Conservation (phyloP, 2,797 vertebrate species). For the Oryzias sinensis region DNA sequence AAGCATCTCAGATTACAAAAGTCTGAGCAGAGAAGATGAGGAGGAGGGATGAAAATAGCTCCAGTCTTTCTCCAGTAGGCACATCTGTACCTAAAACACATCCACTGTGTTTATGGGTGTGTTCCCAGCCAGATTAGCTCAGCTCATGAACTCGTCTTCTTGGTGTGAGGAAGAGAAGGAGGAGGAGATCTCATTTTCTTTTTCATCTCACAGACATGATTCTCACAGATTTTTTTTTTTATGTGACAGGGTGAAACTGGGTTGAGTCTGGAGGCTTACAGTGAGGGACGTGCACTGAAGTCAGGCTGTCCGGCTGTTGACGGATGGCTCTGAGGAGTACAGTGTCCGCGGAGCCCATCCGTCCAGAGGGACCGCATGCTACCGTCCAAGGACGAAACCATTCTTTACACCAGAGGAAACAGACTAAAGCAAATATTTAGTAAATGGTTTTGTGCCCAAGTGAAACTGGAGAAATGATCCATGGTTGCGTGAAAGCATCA, state of each 20-base stretch:
- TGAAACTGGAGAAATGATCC: conserved; percentile 18
- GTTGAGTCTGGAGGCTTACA: conserved; percentile 65
- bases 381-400: background rate
- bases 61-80: background rate
- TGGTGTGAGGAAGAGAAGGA: conserved; percentile 5
- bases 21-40: background rate
- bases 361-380: conserved; percentile 20
- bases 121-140: conserved; percentile 17
- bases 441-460: conserved; percentile 7
- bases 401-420: background rate
- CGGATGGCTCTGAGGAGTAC: conserved; percentile 44
- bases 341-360: conserved; percentile 46
- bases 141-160: conserved; percentile 29
- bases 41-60: too few relatives aligned
- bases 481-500: conserved; percentile 25
- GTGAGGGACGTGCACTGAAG: conserved; percentile 58
- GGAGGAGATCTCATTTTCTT: conserved; percentile 59
- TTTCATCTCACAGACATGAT: conserved; percentile 69
- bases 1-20: background rate
- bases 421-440: conserved; percentile 10
- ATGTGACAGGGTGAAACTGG: conserved; percentile 66
- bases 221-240: conserved; percentile 50
- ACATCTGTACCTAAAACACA: conserved; percentile 38
- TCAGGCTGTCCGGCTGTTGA: conserved; percentile 58
- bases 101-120: conserved; percentile 32